Evolutionary conservation across 2,888 invertebrate genomes (phyloP).

Genomic region (Laspeyria flexula): DNA sequence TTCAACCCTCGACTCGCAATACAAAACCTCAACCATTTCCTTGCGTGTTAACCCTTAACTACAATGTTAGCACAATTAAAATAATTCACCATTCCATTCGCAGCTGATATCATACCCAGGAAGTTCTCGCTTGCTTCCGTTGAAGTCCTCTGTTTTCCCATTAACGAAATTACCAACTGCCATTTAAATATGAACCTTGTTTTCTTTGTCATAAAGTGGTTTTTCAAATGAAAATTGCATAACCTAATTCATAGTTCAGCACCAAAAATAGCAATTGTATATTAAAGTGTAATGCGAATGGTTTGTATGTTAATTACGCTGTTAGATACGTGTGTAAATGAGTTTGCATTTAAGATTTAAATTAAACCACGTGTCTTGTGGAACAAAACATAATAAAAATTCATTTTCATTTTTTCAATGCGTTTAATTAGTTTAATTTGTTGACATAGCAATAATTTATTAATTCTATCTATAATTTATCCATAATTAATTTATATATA

Average conservation of each 20-base stretch:
- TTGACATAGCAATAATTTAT: too few species aligned
- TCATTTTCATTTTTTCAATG: too few species aligned
- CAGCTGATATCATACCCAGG: conserved; percentile 44
- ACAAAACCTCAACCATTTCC: conserved; percentile 18
- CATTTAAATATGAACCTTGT: conserved; percentile 10
- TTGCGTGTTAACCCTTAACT: conserved; percentile 20
- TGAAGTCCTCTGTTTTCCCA: conserved; percentile 49
- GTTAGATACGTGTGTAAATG: background rate
- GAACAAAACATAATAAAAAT: too few species aligned
- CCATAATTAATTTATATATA: too few species aligned
- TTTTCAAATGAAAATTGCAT: background rate
- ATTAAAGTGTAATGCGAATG: conserved; percentile 21
- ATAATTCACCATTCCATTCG: conserved; percentile 45
- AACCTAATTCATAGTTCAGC: conserved; percentile 41
- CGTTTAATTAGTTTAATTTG: too few species aligned
- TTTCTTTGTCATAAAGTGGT: fast-evolving
- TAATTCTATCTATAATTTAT: too few species aligned
- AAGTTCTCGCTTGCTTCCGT: conserved; percentile 50
- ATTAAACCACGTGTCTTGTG: too few species aligned
- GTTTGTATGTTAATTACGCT: conserved; percentile 26
- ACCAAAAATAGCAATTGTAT: conserved; percentile 43
- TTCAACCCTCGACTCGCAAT: conserved; percentile 1
- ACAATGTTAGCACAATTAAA: conserved; percentile 44
- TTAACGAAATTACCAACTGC: conserved; percentile 35
- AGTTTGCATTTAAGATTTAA: too few species aligned